Evolutionary conservation across 2,113 vertebrate species (phyloP).

Genomic region (Boulengeromyrus knoepffleri): DNA sequence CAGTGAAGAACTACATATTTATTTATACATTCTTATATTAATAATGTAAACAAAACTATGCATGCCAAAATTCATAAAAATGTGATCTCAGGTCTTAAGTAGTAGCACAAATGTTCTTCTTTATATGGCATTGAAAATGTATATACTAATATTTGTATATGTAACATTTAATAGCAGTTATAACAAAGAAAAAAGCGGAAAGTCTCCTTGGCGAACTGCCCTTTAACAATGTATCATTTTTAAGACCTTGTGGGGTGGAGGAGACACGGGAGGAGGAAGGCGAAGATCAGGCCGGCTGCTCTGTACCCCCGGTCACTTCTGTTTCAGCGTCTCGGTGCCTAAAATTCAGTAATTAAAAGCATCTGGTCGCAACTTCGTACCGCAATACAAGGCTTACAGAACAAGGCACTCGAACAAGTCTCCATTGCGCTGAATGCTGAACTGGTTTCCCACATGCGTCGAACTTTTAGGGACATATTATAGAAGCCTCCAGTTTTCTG

Average conservation of each 20-base stretch:
- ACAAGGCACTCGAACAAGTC: slow-evolving; percentile 12
- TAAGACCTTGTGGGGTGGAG: slow-evolving; percentile 23
- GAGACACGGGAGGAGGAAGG: neutral
- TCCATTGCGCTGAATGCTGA: neutral
- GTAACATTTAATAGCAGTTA: neutral
- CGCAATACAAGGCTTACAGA: slow-evolving; percentile 18
- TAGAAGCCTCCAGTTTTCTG: neutral
- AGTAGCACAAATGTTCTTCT: neutral
- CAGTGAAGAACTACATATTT: neutral
- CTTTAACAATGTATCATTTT: slow-evolving; percentile 24
- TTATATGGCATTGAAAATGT: neutral
- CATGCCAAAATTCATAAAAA: neutral
- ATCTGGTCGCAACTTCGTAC: slow-evolving; percentile 18
- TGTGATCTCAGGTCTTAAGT: neutral
- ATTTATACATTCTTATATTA: neutral
- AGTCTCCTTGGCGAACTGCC: neutral
- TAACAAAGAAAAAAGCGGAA: neutral
- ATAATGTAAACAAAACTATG: neutral
- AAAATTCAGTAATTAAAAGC: slow-evolving; percentile 32
- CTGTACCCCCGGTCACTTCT: no score
- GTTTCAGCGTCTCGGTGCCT: neutral
- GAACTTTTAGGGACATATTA: neutral
- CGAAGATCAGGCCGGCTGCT: no score
- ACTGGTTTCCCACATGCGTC: neutral
- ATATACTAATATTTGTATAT: neutral